These are phyloP conservation scores for Cataglyphis cursor DNA, from an alignment of 2,888 invertebrate genomes.

Conservation along the genomic window DNA sequence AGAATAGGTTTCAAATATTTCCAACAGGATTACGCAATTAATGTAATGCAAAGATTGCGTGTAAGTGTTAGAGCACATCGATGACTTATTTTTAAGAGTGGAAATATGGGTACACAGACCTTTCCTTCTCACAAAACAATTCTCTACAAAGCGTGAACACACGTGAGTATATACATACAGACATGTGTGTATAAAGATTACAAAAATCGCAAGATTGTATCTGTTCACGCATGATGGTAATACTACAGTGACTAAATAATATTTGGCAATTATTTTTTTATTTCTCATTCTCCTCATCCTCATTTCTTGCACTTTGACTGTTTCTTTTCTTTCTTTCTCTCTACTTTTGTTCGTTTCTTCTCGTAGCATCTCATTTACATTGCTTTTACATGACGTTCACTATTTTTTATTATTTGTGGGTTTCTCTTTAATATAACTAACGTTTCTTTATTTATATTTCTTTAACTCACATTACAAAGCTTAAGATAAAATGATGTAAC, in stretches of 20 bases:
- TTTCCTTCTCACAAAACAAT: slow-evolving; percentile 64
- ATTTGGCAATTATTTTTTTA: slow-evolving; percentile 37
- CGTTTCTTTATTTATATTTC: slow-evolving; percentile 7
- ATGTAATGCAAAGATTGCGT: slow-evolving; percentile 23
- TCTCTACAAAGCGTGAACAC: slow-evolving; percentile 27
- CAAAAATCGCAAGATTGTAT: slow-evolving; percentile 62
- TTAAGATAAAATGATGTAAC: slow-evolving; percentile 32
- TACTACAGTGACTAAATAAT: slow-evolving; percentile 66
- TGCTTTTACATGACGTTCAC: slow-evolving; percentile 19
- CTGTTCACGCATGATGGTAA: slow-evolving; percentile 60
- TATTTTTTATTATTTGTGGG: slow-evolving; percentile 30
- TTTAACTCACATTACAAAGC: not conserved
- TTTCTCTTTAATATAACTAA: slow-evolving; percentile 36
- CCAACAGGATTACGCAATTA: slow-evolving; percentile 23
- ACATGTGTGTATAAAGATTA: slow-evolving; percentile 57
- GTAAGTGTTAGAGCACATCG: slow-evolving; percentile 36
- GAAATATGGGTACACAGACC: slow-evolving; percentile 24
- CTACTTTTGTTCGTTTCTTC: not conserved
- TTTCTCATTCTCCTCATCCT: slow-evolving; percentile 5
- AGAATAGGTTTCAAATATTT: slow-evolving; percentile 54
- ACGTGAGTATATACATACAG: slow-evolving; percentile 7
- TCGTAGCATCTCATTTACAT: not conserved
- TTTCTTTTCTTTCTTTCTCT: slow-evolving; percentile 16
- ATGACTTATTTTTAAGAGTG: slow-evolving; percentile 52
- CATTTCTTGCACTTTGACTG: not conserved